Evolutionary conservation across 2,113 vertebrate genomes (phyloP).

Genomic region (Prolemur simus): DNA sequence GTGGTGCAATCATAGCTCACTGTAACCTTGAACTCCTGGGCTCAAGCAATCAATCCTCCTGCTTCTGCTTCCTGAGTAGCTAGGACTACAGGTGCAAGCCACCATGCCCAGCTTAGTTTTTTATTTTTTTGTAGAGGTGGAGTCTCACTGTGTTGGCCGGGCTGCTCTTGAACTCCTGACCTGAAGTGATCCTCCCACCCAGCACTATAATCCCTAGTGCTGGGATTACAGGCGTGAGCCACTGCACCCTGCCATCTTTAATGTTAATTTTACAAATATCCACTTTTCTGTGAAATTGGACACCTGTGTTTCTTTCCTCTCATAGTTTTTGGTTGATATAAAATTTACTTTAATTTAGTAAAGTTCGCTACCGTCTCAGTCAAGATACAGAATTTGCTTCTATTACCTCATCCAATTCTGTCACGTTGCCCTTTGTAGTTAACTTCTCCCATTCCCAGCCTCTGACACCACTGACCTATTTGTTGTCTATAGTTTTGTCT

Average conservation of each 20-base stretch:
- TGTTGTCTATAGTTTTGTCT: background rate
- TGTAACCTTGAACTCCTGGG: too few species aligned
- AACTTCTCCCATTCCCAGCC: background rate
- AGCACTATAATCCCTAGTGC: too few species aligned
- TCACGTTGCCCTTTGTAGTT: background rate
- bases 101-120: too few species aligned
- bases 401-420: background rate
- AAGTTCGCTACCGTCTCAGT: background rate
- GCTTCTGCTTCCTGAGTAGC: too few species aligned
- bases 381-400: background rate
- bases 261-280: constrained; percentile 1
- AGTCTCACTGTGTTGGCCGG: too few species aligned
- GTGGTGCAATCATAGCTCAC: too few species aligned
- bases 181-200: too few species aligned
- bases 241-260: background rate
- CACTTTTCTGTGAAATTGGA: background rate
- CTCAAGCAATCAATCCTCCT: too few species aligned
- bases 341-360: background rate
- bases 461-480: background rate
- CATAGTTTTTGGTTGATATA: constrained; percentile 25
- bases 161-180: too few species aligned
- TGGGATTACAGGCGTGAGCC: too few species aligned
- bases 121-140: too few species aligned
- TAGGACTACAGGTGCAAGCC: too few species aligned
- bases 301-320: background rate